phyloP scores from a whole-genome alignment of 1,140 invertebrate genomes.

The Pseudomyrmex cubaensis region DNA sequence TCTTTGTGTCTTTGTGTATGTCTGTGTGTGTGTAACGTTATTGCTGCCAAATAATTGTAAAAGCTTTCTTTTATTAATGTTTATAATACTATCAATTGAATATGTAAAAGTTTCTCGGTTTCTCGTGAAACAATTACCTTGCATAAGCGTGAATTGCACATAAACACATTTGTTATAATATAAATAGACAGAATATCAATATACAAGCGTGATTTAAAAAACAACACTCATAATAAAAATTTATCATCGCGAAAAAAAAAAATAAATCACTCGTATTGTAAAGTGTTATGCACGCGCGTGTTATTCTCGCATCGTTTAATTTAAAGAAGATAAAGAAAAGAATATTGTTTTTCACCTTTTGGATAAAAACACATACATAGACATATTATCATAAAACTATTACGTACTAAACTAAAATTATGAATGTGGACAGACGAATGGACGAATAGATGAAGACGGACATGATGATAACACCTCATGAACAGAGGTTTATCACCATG shows the following conservation, averaged over 20 bases:
- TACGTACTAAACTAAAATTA: conserved; percentile 67
- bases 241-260: conserved; percentile 5
- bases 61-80: not conserved
- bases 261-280: not conserved
- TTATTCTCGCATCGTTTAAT: not conserved
- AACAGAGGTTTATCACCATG: conserved; percentile 62
- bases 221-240: not conserved
- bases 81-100: conserved; percentile 7
- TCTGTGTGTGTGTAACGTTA: not conserved
- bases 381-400: conserved; percentile 56
- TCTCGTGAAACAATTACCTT: conserved; percentile 8
- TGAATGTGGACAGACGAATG: conserved; percentile 57
- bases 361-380: conserved; percentile 26
- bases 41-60: not conserved
- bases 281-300: conserved; percentile 10
- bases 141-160: not conserved
- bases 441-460: conserved; percentile 21
- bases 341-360: conserved; percentile 12
- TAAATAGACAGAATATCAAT: not conserved
- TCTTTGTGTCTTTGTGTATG: not conserved
- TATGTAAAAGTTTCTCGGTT: not conserved
- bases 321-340: not conserved
- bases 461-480: conserved; percentile 51
- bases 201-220: not conserved
- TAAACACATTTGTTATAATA: not conserved